Evolutionary conservation across 1,140 invertebrate species (phyloP), one percentile per base, ranked within the genome.

Genomic region (Branchinecta lynchi): DNA sequence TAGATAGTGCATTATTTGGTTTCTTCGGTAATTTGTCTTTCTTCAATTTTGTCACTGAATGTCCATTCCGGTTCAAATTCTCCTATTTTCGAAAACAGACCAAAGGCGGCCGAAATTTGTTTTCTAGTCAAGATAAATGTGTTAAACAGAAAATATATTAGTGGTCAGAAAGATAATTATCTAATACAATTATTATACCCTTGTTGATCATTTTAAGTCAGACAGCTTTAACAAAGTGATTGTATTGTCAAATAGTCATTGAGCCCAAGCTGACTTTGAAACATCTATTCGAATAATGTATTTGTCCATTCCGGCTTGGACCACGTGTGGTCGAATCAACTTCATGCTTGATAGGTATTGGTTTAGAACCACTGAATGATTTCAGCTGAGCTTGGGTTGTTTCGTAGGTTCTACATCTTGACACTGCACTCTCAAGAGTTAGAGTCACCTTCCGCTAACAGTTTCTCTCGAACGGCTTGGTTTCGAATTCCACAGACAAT

Each of bases 141-240:
- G n/a, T n/a, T n/a, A n/a, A n/a, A n/a, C n/a, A n/a, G n/a, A n/a
- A n/a, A n/a, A n/a, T n/a, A n/a, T n/a, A n/a, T n/a, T 71, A 12
- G 60, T 68, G 65, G 17, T 65, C 71, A 21, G 65, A 74, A 71
- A 60, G 70, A 43, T 72, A 71, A 20, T 66, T 70, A 17, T 68
- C 20, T 67, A n/a, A 8, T 17, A 65, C 5, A n/a, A 20, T 65
- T n/a, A 1, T 65, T 65, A 65, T 20, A 65, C 60, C 5, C n/a
- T 65, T n/a, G n/a, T n/a, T 65, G 60, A n/a, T n/a, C 60, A n/a
- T n/a, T 1, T 65, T 65, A 20, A 32, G 32, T 32, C n/a, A n/a
- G 5, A 32, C 32, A 32, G 32, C 32, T 32, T 32, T 32, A 32
- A 5, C 5, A 5, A 32, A 32, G 32, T 32, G 32, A 32, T 32